phyloP scores from a whole-genome alignment of 92 coral and sea anemone genomes.

The Phymanthus crucifer region DNA sequence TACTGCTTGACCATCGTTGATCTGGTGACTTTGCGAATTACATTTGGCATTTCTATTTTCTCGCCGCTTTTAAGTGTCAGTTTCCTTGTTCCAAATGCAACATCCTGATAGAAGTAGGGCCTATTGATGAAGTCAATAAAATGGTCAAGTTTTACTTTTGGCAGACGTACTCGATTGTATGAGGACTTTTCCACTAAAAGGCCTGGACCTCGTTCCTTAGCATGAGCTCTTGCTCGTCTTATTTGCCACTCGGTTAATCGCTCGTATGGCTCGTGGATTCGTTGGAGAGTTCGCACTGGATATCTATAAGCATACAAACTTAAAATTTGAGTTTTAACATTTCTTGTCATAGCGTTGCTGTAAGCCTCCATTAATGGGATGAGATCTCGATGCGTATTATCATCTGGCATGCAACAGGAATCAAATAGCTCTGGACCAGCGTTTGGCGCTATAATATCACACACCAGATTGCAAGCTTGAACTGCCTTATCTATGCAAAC shows the following conservation, averaged over 20 bases:
- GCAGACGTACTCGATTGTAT: constrained; percentile 56
- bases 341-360: constrained; percentile 44
- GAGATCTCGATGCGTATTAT: constrained; percentile 35
- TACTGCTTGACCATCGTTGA: constrained; percentile 73
- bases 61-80: constrained; percentile 59
- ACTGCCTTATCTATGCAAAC: constrained; percentile 69
- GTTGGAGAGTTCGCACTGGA: constrained; percentile 50
- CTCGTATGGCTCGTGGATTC: constrained; percentile 61
- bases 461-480: constrained; percentile 65
- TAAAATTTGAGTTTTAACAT: constrained; percentile 55
- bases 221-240: constrained; percentile 62
- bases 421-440: constrained; percentile 57
- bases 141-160: constrained; percentile 61
- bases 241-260: constrained; percentile 66
- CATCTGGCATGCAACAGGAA: constrained; percentile 32
- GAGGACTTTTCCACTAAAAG: constrained; percentile 45
- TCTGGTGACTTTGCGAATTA: constrained; percentile 68
- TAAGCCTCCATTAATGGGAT: constrained; percentile 58
- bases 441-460: constrained; percentile 67
- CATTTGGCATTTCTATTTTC: constrained; percentile 60
- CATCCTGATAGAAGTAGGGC: constrained; percentile 78
- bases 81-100: constrained; percentile 71
- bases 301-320: constrained; percentile 62
- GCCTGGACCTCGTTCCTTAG: constrained; percentile 62
- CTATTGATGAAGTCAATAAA: constrained; percentile 63